A percentile compares a stretch with the other conserved stretches of the same genome.
Conservation (phyloP, 2,113 vertebrate genomes). For the Neodon shergylaensis region DNA sequence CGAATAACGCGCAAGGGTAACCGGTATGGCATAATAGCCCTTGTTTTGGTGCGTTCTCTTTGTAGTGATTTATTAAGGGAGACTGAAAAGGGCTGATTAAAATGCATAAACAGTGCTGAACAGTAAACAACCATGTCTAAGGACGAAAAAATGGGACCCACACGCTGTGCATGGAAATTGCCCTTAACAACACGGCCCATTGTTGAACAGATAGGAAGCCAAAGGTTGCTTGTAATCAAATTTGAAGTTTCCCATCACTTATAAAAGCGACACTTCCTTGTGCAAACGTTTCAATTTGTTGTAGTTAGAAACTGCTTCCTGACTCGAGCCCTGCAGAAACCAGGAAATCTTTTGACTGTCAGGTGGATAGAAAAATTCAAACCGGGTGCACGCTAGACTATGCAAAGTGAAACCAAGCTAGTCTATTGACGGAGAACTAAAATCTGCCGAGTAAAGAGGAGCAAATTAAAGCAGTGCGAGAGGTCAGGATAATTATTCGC, state of each 20-base stretch:
- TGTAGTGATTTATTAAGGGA: constrained; percentile 91
- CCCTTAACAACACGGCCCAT: constrained; percentile 97
- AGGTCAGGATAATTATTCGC: neutral
- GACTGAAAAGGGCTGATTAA: constrained; percentile 91
- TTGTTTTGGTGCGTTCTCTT: constrained; percentile 88
- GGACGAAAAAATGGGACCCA: constrained; percentile 93
- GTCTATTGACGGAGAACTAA: neutral
- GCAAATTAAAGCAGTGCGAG: neutral
- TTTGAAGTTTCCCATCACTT: constrained; percentile 95
- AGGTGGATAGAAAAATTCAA: constrained; percentile 81
- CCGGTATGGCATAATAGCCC: constrained; percentile 83
- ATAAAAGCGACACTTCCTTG: constrained; percentile 91
- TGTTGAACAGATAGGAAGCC: constrained; percentile 96
- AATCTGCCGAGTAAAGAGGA: constrained; percentile 17
- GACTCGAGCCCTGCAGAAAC: constrained; percentile 84
- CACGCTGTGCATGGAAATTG: constrained; percentile 99
- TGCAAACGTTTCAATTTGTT: constrained; percentile 90
- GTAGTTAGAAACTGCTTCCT: constrained; percentile 88
- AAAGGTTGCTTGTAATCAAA: constrained; percentile 99
- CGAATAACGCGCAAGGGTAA: constrained; percentile 82
- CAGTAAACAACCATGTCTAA: constrained; percentile 96
- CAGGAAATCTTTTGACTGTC: constrained; percentile 81
- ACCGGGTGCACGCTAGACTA: constrained; percentile 57
- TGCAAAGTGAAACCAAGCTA: constrained; percentile 46
- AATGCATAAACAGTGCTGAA: constrained; percentile 93